phyloP scores from a whole-genome alignment of 2,113 vertebrate species.

The Bujurquina vittata region DNA sequence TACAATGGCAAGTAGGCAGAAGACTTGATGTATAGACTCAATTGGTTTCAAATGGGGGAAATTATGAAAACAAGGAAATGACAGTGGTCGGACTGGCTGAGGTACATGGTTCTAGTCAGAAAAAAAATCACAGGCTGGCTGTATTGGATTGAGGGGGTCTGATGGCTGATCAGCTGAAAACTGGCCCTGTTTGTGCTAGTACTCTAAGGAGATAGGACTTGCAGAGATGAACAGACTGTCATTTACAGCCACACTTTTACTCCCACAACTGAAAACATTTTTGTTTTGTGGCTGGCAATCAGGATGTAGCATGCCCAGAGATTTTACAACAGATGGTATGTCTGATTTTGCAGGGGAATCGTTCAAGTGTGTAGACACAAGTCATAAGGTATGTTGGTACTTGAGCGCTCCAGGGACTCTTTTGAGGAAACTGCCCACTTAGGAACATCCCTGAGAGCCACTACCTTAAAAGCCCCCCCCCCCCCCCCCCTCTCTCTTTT shows the following conservation, averaged over 20 bases:
- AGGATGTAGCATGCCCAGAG: neutral
- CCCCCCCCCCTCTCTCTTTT: too few relatives aligned
- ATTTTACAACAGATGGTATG: too few relatives aligned
- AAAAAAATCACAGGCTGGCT: too few relatives aligned
- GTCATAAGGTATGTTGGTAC: too few relatives aligned
- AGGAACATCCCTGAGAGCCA: neutral
- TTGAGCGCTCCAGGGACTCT: neutral
- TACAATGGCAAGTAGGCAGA: neutral
- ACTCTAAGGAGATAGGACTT: neutral
- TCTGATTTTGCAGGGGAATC: accelerated
- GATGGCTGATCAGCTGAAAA: neutral
- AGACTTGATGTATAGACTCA: too few relatives aligned
- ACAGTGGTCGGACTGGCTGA: neutral
- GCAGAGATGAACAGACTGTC: too few relatives aligned
- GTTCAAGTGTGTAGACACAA: neutral
- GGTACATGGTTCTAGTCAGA: too few relatives aligned
- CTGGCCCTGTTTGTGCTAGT: neutral
- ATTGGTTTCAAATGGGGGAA: neutral
- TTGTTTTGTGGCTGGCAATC: neutral
- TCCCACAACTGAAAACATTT: neutral
- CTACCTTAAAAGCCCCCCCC: too few relatives aligned
- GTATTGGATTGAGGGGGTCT: neutral
- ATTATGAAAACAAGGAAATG: too few relatives aligned
- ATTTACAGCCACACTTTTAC: neutral
- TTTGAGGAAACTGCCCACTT: neutral